Conservation (phyloP, 2,888 invertebrate species). For the Xestia rhomboidea region DNA sequence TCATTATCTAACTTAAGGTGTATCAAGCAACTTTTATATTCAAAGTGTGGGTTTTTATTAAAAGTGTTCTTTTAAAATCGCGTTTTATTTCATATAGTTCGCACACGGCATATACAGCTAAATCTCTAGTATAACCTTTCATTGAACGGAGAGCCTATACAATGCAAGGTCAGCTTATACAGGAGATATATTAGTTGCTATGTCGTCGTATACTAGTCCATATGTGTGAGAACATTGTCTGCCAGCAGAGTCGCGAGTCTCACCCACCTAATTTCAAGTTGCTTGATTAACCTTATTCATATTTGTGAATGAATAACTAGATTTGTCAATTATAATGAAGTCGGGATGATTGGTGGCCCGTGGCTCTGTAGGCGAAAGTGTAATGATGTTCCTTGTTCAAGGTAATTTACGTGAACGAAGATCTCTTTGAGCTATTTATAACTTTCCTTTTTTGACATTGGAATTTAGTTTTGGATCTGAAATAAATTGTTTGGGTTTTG, state of each 20-base stretch:
- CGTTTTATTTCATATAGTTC: slow-evolving; percentile 82
- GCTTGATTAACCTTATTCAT: slow-evolving; percentile 87
- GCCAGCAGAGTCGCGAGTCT: slow-evolving; percentile 84
- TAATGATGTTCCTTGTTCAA: slow-evolving; percentile 44
- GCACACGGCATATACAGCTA: neutral
- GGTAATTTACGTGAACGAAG: slow-evolving; percentile 18
- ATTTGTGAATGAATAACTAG: slow-evolving; percentile 68
- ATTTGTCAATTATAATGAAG: slow-evolving; percentile 68
- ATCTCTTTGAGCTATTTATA: slow-evolving; percentile 6
- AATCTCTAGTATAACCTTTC: neutral
- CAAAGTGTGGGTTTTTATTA: slow-evolving; percentile 86
- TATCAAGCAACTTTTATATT: slow-evolving; percentile 87
- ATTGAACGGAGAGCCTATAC: neutral
- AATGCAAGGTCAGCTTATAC: slow-evolving; percentile 3
- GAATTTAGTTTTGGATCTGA: neutral
- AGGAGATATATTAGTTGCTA: neutral
- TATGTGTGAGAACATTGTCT: slow-evolving; percentile 64
- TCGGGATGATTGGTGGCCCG: slow-evolving; percentile 78
- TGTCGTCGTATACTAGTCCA: slow-evolving; percentile 32
- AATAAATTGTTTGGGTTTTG: neutral
- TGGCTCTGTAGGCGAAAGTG: slow-evolving; percentile 82
- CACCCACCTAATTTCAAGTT: slow-evolving; percentile 83
- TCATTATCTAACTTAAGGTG: slow-evolving; percentile 76
- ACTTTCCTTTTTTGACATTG: neutral
- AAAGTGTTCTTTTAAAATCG: slow-evolving; percentile 76